phyloP scores from a whole-genome alignment of 1,140 invertebrate genomes.

The Achroia grisella region DNA sequence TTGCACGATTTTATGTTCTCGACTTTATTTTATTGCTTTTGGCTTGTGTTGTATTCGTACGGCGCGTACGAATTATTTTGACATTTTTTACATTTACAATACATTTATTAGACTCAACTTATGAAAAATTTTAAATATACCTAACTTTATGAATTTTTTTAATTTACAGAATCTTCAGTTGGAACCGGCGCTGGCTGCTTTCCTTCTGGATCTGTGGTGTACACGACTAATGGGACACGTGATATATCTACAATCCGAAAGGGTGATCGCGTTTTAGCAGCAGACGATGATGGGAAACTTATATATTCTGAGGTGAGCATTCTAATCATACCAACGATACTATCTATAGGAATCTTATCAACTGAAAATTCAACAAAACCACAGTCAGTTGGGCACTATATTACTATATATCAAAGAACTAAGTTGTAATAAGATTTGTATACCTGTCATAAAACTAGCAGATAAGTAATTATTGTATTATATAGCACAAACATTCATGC shows the following conservation, averaged over 20 bases:
- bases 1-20: constrained; percentile 47
- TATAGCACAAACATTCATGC: too few relatives aligned
- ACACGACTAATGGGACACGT: constrained; percentile 67
- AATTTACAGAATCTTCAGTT: constrained; percentile 88
- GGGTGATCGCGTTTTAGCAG: constrained; percentile 88
- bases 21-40: constrained; percentile 44
- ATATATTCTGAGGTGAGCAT: constrained; percentile 82
- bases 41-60: constrained; percentile 10
- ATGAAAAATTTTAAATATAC: constrained; percentile 6
- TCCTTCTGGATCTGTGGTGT: constrained; percentile 77
- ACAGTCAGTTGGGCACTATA: too few relatives aligned
- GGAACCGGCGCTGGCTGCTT: constrained; percentile 82
- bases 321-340: background rate
- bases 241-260: constrained; percentile 79
- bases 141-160: constrained; percentile 2
- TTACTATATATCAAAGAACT: too few relatives aligned
- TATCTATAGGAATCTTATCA: constrained; percentile 71
- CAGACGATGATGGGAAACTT: constrained; percentile 78
- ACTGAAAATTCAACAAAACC: too few relatives aligned
- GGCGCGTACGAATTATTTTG: constrained; percentile 18
- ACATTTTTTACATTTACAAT: constrained; percentile 14
- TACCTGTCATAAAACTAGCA: too few relatives aligned
- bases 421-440: too few relatives aligned
- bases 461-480: too few relatives aligned
- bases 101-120: constrained; percentile 12